Base-by-base conservation (phyloP, 2,797 vertebrate genomes). In the Vireo griseus region DNA sequence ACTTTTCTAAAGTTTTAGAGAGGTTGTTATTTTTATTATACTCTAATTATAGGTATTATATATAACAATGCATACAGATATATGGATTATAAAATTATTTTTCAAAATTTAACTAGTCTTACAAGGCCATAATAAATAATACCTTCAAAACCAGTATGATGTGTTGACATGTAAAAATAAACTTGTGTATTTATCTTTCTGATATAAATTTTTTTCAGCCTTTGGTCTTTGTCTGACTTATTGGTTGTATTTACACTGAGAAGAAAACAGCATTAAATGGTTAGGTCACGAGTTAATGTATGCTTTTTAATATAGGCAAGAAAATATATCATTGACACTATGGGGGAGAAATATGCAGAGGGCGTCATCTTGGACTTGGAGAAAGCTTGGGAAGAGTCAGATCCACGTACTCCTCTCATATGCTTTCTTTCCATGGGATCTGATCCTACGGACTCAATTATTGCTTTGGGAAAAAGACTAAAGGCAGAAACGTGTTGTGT, bases 351-450 rank as follows among this genome's bases (percentile, higher is more conserved):
- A 59, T 99, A 99, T 12, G 95, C 97, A 1, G 99, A 99, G 94
- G 98, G 98, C 37, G 97, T 99, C 54, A 96, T 99, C 81, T 97
- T 99, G 76, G 99, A 99, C 95, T 97, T 99, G 97, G 99, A 99
- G 96, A 98, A 98, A 97, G 99, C 98, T 1, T 99, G 99, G 99
- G 98, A 99, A 95, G 99, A 99, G 95, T 99, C 99, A 9, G 98
- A 99, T 88, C 98, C 98, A 10, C 97, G 97, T 6, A 99, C 98
- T 4, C 99, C 99, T 44, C 98, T 99, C 86, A 98, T 99, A 95
- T 99, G 99, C 95, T 99, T 99, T 88, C 97, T 99, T 80, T 99
- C 99, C 35, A 99, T 99, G 99, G 99, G 99, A 75, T 99, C 99
- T 4, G 99, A 99, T 96, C 99, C 99, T 68, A 99, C 99, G 0